Evolutionary conservation across 2,113 vertebrate species (phyloP).

Genomic region (Colaptes auratus): DNA sequence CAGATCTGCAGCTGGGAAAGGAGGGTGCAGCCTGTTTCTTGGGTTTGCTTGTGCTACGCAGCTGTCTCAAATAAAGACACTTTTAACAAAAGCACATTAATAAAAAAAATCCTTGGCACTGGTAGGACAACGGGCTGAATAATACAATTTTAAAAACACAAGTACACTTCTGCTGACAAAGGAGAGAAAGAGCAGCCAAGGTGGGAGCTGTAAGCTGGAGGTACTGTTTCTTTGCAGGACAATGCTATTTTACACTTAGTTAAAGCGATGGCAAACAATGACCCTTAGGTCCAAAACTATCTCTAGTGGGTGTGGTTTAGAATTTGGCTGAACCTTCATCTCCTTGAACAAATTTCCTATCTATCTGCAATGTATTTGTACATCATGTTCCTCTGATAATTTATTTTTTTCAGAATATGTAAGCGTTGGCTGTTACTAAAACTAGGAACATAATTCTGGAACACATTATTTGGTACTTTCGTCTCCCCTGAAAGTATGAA

Average conservation of each 20-base stretch:
- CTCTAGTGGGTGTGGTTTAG: neutral
- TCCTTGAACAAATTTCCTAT: neutral
- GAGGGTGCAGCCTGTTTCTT: rapidly evolving
- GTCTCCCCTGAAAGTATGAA: neutral
- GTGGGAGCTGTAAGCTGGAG: rapidly evolving
- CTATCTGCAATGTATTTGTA: neutral
- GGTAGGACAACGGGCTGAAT: neutral
- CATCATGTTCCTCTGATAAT: neutral
- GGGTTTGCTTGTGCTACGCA: neutral
- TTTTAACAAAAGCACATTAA: neutral
- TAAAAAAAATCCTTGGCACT: neutral
- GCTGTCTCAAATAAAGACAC: neutral
- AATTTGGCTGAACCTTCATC: neutral
- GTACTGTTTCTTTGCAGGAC: neutral
- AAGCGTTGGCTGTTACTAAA: neutral
- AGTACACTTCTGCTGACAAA: neutral
- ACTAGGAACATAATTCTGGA: neutral
- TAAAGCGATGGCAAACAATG: neutral
- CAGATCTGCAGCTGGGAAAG: neutral
- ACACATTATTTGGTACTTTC: neutral
- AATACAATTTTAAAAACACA: neutral
- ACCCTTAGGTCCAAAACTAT: neutral
- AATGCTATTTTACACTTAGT: neutral
- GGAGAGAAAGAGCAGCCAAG: neutral
- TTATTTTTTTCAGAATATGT: neutral